These are phyloP conservation scores for Drosophila melanosoma DNA, from an alignment of 2,888 invertebrate species.

Conservation along the genomic window DNA sequence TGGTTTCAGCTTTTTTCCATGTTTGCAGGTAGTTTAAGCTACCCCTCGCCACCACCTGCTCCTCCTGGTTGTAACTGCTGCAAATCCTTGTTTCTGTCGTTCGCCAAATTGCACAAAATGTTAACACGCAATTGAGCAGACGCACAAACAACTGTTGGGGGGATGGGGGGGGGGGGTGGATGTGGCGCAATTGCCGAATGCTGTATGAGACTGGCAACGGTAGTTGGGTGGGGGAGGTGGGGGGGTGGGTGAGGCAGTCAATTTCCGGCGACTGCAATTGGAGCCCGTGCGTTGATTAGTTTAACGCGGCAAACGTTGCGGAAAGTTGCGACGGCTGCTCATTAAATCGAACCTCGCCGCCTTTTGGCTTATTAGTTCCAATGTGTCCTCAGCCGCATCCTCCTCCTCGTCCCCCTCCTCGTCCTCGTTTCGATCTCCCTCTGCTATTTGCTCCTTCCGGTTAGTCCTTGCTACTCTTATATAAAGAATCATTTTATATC, in stretches of 20 bases:
- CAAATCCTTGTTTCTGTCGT: slow-evolving; percentile 33
- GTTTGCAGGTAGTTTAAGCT: slow-evolving; percentile 74
- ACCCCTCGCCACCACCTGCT: slow-evolving; percentile 3
- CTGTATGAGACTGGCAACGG: slow-evolving; percentile 1
- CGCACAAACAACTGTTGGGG: slow-evolving; percentile 76
- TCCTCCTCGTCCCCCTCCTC: too few relatives aligned
- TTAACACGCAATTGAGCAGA: slow-evolving; percentile 80
- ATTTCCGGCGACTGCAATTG: slow-evolving; percentile 40
- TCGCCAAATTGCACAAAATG: slow-evolving; percentile 79
- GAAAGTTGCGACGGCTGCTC: slow-evolving; percentile 76
- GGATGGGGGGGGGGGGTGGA: neutral
- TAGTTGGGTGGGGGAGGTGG: too few relatives aligned
- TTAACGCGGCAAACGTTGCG: slow-evolving; percentile 76
- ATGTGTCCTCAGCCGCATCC: slow-evolving; percentile 42
- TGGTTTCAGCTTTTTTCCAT: slow-evolving; percentile 76
- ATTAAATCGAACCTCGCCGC: slow-evolving; percentile 73
- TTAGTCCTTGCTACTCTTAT: slow-evolving; percentile 29
- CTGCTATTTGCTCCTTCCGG: slow-evolving; percentile 14
- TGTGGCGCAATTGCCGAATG: slow-evolving; percentile 54
- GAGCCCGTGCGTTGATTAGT: slow-evolving; percentile 70
- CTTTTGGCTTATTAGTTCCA: slow-evolving; percentile 72
- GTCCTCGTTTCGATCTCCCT: neutral
- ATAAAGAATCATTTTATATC: slow-evolving; percentile 68
- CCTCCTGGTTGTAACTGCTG: neutral
- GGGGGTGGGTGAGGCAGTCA: neutral